phyloP scores from a whole-genome alignment of 1,140 invertebrate genomes.

The Belonocnema kinseyi region DNA sequence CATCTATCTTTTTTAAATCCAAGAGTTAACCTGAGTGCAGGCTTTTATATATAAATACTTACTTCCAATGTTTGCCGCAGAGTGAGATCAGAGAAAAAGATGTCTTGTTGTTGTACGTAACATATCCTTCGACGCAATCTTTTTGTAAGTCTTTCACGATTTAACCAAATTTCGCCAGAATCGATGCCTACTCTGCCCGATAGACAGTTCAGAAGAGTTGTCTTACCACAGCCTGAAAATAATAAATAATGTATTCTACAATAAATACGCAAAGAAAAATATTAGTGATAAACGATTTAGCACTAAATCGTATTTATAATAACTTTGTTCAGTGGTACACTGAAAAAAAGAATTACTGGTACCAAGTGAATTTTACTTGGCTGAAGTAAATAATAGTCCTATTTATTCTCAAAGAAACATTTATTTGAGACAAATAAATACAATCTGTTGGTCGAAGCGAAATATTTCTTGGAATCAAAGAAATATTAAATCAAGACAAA shows the following conservation, averaged over 20 bases:
- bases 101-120: constrained; percentile 90
- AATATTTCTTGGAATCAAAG: no score
- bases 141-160: constrained; percentile 85
- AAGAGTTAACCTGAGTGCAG: neutral
- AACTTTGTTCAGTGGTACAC: no score
- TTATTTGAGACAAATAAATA: no score
- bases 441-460: no score
- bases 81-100: constrained; percentile 89
- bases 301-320: no score
- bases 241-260: neutral
- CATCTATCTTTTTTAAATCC: no score
- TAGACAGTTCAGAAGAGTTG: constrained; percentile 86
- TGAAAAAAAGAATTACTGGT: no score
- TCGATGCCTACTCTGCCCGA: constrained; percentile 82
- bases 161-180: constrained; percentile 84
- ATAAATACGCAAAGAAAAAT: constrained; percentile 9
- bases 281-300: neutral
- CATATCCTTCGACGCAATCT: constrained; percentile 86
- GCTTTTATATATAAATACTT: constrained; percentile 51
- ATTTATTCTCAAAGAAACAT: no score
- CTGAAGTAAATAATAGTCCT: no score
- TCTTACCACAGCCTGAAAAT: constrained; percentile 84
- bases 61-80: constrained; percentile 87
- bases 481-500: no score
- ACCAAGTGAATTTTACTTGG: no score